Conservation (phyloP, 2,797 vertebrate species). For the Chrysocyon brachyurus region DNA sequence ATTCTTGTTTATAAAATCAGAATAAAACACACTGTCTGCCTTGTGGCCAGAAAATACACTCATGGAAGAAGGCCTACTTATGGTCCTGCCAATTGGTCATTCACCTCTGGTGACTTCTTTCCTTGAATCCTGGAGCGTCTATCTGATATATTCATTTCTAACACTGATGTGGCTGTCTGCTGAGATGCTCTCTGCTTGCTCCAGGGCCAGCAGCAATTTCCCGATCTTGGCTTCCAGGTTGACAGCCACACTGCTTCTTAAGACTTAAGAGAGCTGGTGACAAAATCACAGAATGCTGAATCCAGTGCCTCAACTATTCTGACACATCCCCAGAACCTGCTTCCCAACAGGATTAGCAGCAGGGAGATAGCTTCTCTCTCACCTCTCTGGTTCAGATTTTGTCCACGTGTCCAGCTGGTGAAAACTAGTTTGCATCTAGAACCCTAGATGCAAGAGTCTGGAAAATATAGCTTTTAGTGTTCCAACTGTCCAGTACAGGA, state of each 20-base stretch:
- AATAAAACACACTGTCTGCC: neutral
- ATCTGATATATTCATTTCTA: neutral
- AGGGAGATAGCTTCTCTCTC: neutral
- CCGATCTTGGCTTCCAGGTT: neutral
- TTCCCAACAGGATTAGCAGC: neutral
- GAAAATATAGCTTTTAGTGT: neutral
- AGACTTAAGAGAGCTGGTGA: neutral
- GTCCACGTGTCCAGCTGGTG: neutral
- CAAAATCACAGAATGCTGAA: neutral
- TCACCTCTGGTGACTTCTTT: neutral
- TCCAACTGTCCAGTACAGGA: neutral
- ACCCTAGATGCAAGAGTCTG: neutral
- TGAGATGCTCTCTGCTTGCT: neutral
- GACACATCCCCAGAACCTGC: no score
- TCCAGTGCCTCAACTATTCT: neutral
- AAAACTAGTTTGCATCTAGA: neutral
- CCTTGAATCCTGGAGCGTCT: neutral
- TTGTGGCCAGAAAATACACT: neutral
- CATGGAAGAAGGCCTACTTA: neutral
- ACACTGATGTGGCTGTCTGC: neutral
- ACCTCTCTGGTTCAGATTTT: neutral
- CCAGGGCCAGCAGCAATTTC: neutral
- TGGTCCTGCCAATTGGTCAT: neutral
- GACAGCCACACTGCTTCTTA: neutral
- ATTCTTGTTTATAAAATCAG: neutral